Conservation (phyloP, 30 jellyfish, hydroid and myxozoan genomes). For the Euphysa ruthae region DNA sequence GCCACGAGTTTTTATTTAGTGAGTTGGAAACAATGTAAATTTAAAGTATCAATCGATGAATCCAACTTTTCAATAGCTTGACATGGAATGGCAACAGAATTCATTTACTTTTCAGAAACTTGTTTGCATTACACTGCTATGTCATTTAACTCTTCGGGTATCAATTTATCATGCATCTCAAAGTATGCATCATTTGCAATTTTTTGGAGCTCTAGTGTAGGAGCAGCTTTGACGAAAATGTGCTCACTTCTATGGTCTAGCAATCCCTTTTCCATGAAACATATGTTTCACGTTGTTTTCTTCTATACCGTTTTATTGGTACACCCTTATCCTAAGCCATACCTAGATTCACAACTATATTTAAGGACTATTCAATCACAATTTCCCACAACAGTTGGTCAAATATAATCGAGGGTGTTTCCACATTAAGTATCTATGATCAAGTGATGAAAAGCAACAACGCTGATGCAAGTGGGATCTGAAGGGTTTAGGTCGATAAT, state of each 20-base stretch:
- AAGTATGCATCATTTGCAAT: background rate
- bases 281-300: background rate
- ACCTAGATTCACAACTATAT: background rate
- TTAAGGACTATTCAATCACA: background rate
- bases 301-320: background rate
- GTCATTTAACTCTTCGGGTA: too few species aligned
- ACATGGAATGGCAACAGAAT: too few species aligned
- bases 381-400: background rate
- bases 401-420: background rate
- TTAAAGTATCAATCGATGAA: too few species aligned
- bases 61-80: too few species aligned
- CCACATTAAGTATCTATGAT: background rate
- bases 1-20: too few species aligned
- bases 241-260: too few species aligned
- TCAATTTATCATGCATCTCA: background rate
- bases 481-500: background rate
- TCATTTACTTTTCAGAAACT: too few species aligned
- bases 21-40: too few species aligned
- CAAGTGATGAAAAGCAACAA: background rate
- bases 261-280: background rate
- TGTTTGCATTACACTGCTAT: background rate
- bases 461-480: background rate
- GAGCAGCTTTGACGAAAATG: background rate
- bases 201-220: background rate
- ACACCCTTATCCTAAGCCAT: background rate